A percentile compares a stretch with the other conserved stretches of the same genome.
phyloP scores from a whole-genome alignment of 2,888 invertebrate genomes.

The Argyra leucocephala region DNA sequence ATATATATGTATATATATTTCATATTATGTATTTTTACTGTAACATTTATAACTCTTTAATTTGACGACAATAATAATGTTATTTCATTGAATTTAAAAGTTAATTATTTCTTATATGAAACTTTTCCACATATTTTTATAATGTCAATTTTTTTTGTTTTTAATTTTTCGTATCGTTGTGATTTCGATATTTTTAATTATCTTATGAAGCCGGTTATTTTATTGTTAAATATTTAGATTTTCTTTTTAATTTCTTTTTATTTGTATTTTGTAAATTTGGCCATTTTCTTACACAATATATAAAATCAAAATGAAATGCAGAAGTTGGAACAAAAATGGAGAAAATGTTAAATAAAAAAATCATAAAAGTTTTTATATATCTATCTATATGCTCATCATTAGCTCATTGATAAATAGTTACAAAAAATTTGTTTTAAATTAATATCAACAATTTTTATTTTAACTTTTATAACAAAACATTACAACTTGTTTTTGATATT shows the following conservation, averaged over 20 bases:
- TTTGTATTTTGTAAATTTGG: not conserved
- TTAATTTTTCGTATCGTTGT: not conserved
- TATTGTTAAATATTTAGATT: not conserved
- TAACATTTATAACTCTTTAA: not conserved
- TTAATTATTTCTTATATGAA: too few relatives aligned
- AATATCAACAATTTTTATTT: too few relatives aligned
- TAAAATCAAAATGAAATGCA: too few relatives aligned
- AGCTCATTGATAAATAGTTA: too few relatives aligned
- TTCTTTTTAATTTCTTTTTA: not conserved
- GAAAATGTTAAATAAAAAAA: too few relatives aligned
- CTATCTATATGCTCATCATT: too few relatives aligned
- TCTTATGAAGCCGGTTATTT: not conserved
- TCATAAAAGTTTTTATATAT: too few relatives aligned
- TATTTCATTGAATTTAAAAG: not conserved
- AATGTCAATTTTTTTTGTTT: not conserved
- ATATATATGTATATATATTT: too few relatives aligned
- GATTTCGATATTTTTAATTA: not conserved
- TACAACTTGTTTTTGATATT: too few relatives aligned
- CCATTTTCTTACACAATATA: not conserved
- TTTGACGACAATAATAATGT: not conserved
- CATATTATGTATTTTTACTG: not conserved
- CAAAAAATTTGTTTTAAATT: too few relatives aligned
- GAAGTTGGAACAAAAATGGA: too few relatives aligned
- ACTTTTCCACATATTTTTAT: not conserved
- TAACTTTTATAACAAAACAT: too few relatives aligned